Evolutionary conservation across 2,797 vertebrate species (phyloP).

Genomic region (Onychomys leucogaster): DNA sequence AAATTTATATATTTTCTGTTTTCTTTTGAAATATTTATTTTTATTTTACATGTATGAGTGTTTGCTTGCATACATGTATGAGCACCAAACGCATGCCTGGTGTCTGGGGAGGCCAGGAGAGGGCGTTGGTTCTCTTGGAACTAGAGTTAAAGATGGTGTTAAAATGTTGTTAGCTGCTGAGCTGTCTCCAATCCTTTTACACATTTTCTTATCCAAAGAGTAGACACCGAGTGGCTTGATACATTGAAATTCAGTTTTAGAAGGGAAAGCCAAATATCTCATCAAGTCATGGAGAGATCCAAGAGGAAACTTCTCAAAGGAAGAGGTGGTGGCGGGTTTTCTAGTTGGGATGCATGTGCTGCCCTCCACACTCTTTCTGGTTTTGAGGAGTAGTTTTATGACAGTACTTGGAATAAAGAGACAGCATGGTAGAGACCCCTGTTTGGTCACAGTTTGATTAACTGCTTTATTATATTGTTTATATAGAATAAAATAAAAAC

Average conservation of each 20-base stretch:
- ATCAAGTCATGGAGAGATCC: not conserved
- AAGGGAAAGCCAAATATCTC: constrained; percentile 52
- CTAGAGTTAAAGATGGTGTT: not conserved
- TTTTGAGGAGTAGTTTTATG: not conserved
- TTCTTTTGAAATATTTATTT: not conserved
- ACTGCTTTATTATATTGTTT: not conserved
- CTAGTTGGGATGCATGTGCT: too few species aligned
- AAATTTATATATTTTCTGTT: constrained; percentile 54
- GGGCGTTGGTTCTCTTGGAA: not conserved
- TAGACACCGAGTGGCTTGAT: not conserved
- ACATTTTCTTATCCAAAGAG: not conserved
- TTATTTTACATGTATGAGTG: not conserved
- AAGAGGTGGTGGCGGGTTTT: not conserved
- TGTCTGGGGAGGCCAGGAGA: not conserved
- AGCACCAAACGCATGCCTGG: not conserved
- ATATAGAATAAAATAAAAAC: not conserved
- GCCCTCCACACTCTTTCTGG: not conserved
- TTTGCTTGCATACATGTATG: not conserved
- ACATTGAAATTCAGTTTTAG: not conserved
- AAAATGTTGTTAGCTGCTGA: not conserved
- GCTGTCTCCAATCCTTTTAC: not conserved
- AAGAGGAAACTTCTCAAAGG: not conserved
- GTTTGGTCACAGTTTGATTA: not conserved
- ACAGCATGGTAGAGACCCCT: not conserved
- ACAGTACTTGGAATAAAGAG: not conserved